Percentiles rank a stretch among this genome's conserved stretches.
These are phyloP conservation scores for Phoeniculus purpureus DNA, from an alignment of 2,797 vertebrate species.

Conservation along the genomic window DNA sequence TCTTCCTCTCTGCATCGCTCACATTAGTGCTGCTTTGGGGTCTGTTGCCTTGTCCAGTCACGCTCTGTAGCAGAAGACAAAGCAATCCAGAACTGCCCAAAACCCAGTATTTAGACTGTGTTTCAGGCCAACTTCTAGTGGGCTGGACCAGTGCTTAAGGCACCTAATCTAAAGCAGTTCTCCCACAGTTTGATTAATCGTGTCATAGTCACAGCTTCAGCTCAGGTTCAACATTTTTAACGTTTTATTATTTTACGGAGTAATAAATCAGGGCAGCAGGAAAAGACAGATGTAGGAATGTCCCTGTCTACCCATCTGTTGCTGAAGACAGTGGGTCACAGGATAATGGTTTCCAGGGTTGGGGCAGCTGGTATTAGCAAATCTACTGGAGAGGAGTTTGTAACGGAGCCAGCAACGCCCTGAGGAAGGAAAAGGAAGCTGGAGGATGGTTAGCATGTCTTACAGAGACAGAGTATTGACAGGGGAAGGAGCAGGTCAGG, in stretches of 20 bases:
- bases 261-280: slow-evolving; percentile 67
- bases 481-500: rapidly evolving
- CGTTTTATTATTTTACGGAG: slow-evolving; percentile 74
- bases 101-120: neutral
- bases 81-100: neutral
- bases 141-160: slow-evolving; percentile 51
- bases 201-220: slow-evolving; percentile 63
- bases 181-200: slow-evolving; percentile 73
- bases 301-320: slow-evolving; percentile 4
- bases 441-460: neutral
- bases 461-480: neutral
- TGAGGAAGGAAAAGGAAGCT: neutral
- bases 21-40: neutral
- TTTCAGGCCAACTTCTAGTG: slow-evolving; percentile 57
- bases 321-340: slow-evolving; percentile 24
- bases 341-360: slow-evolving; percentile 3
- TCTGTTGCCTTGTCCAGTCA: neutral
- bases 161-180: slow-evolving; percentile 57
- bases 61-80: neutral
- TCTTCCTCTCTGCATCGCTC: neutral
- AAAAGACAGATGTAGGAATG: slow-evolving; percentile 54
- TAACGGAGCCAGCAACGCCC: neutral
- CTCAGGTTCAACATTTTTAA: slow-evolving; percentile 76
- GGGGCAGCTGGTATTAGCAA: neutral
- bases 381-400: neutral